Base-by-base conservation (phyloP, 2,797 vertebrate species). In the Semotilus atromaculatus region DNA sequence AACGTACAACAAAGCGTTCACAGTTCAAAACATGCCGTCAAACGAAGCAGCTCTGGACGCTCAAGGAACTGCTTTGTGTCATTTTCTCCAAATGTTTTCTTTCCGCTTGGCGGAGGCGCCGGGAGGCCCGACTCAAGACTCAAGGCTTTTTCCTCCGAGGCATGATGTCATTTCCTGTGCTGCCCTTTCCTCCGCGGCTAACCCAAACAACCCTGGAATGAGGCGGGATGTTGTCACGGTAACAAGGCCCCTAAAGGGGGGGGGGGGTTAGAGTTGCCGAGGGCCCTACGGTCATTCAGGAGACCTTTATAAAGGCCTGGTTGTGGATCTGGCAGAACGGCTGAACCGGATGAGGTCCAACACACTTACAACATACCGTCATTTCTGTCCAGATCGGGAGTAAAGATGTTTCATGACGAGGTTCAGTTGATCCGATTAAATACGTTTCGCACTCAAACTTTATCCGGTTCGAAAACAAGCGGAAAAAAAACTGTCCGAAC, bases 141-240 rank as follows among this genome's bases (percentile, higher is more conserved):
- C 88, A 75, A 90, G 90, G 89, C 91, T 92, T 93, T 94, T 94
- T 93, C 93, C 94, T 95, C 92, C 91, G 92, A 95, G 95, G 93
- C 93, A 93, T 95, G 93, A 95, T 93, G 94, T 95, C 92, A 95
- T 94, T 94, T 96, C 95, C 95, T 95, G 94, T 84, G 92, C 92
- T 82, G 92, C 93, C 94, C 93, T 94, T 95, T 95, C 94, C 94
- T 94, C 88, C 93, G 90, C 86, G 78, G 91, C 93, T 95, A 95
- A 95, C 94, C 95, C 94, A 95, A 95, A 95, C 93, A 94, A 93
- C 90, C 85, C 89, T 91, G 92, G 93, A 93, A 94, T 93, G 93
- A 85, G 86, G 82, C 77, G 53, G 70, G 70, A 64, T 76, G 82
- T 83, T 80, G 75, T 26, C 81, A 80, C 21, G 18, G 72, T 26